Evolutionary conservation across 2,113 vertebrate genomes (phyloP), one percentile per base, ranked within the genome.

Genomic region (Dermatemys mawii): DNA sequence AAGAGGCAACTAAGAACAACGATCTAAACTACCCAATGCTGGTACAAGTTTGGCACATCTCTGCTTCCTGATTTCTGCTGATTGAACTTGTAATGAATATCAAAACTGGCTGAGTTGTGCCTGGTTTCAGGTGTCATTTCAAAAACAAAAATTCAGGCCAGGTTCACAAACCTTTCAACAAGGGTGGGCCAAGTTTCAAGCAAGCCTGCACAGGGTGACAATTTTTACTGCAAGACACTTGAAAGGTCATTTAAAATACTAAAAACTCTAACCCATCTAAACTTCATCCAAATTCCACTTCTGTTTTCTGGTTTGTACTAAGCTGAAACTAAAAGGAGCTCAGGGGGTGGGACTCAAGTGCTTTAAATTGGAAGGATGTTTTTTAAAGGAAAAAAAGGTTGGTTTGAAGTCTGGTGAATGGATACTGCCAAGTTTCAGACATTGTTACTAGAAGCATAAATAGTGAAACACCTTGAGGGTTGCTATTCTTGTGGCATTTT

Each of bases 321-420:
- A n/a, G 73, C 2, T 53, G 60, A 91, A 94, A 53, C 8, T 16
- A 55, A 90, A 86, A 91, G 24, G 32, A 73, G 32, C 22, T 32
- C 44, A 78, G 53, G n/a, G 19, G 5, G 51, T 16, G 50, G 83
- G 24, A 78, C 89, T 81, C 60, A 70, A 16, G 57, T 8, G 60
- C 49, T 10, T 1, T 73, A 10, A 22, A 44, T 12, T n/a, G 12
- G 83, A 88, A 32, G 8, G 55, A 2, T 3, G 10, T 27, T 84
- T 54, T 67, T 83, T 46, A 35, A 13, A 24, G 4, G n/a, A n/a
- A n/a, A 17, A 60, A 17, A 14, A n/a, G 10, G 0, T 0, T 1
- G 24, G 1, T 79, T 93, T 86, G 48, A 41, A 41, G 13, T 75
- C n/a, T 54, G 67, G 32, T 3, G 44, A 82, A 50, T 22, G 81